Evolutionary conservation across 2,888 invertebrate species (phyloP), one percentile per base, ranked within the genome.

Genomic region (Scaptomyza flava): DNA sequence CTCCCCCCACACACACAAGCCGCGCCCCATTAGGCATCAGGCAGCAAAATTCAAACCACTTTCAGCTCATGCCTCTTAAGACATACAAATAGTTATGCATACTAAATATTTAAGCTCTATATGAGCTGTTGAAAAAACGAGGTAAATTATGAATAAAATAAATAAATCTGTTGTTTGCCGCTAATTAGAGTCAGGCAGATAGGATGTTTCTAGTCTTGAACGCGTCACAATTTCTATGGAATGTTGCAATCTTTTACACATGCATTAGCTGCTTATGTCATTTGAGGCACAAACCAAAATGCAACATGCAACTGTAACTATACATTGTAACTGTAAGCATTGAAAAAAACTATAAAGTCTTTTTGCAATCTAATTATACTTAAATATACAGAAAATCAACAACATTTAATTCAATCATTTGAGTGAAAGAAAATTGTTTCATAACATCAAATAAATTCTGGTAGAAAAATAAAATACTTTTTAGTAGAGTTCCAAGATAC

Each of bases 51-150:
- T 38, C 57, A n/a, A 57, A 41, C 45, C 52, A 63, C 34, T 65
- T n/a, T 65, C 23, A 27, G n/a, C 27, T 41, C 66, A n/a, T 71
- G 72, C 20, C 60, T 64, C 60, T 43, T 43, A 57, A 59, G 48
- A 59, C 77, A 72, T 31, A 68, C 60, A 76, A 71, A 75, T 71
- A 64, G 54, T 61, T 71, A 67, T 56, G 30, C 27, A 12, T 27
- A 5, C 11, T 14, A 11, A n/a, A 57, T 61, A 66, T 66, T 57
- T 45, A 27, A 41, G 45, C 14, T 45, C 41, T 14, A 51, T n/a
- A n/a, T 41, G 2, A 6, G 27, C 34, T 9, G 11, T 33, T 31
- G 33, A 46, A 42, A 53, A 52, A 47, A 9, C 31, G 7, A 8
- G 7, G 8, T 66, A 31, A 38, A 45, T n/a, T 27, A 27, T 27